phyloP scores from a whole-genome alignment of 2,113 vertebrate genomes.

The Pangasianodon hypophthalmus region DNA sequence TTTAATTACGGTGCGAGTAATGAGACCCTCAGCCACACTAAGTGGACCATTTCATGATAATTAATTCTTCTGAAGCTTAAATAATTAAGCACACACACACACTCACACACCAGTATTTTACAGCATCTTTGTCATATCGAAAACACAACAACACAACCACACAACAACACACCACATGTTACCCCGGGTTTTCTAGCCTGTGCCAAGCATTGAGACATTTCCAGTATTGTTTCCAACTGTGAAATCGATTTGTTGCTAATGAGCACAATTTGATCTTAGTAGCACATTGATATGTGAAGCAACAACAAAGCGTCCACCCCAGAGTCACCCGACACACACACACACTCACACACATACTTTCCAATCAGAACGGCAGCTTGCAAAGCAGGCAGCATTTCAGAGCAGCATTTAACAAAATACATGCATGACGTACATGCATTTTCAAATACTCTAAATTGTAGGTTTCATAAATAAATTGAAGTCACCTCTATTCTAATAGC shows the following conservation, averaged over 20 bases:
- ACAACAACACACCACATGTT: neutral
- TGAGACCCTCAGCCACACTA: conserved; percentile 50
- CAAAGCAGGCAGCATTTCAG: neutral
- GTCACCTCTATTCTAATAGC: neutral
- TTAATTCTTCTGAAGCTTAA: conserved; percentile 54
- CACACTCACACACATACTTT: neutral
- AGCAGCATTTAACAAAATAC: neutral
- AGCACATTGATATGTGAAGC: neutral
- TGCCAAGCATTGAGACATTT: neutral
- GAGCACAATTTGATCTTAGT: neutral
- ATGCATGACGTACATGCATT: neutral
- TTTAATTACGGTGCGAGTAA: conserved; percentile 69
- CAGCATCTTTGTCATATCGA: neutral
- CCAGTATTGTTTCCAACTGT: conserved; percentile 29
- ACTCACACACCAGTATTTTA: neutral
- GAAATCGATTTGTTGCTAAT: conserved; percentile 37
- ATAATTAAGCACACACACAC: conserved; percentile 41
- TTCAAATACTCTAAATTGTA: no score
- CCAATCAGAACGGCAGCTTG: neutral
- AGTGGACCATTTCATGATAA: conserved; percentile 51
- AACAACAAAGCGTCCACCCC: neutral
- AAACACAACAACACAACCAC: neutral
- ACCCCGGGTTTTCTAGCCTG: neutral
- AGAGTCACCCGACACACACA: neutral
- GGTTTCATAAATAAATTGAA: neutral